Evolutionary conservation across 2,113 vertebrate species (phyloP).

Genomic region (Columba janthina): DNA sequence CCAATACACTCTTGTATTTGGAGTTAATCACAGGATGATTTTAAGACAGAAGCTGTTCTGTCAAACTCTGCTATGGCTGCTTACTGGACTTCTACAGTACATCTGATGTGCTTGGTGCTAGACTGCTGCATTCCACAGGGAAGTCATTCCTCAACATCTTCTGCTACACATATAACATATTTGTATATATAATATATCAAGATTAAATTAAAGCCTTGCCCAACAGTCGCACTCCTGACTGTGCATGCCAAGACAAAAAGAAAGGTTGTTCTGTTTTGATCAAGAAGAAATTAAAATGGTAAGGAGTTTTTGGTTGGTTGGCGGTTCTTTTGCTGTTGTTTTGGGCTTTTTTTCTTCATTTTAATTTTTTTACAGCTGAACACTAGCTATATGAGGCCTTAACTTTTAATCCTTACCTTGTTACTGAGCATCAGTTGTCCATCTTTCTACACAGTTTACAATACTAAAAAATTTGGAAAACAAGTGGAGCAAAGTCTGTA

Average conservation of each 20-base stretch:
- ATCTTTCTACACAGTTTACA: neutral
- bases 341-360: fast-evolving
- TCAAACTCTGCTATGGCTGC: neutral
- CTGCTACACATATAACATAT: neutral
- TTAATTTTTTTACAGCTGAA: neutral
- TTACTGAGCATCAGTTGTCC: too few species aligned
- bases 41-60: neutral
- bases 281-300: neutral
- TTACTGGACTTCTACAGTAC: neutral
- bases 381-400: neutral
- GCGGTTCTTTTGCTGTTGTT: neutral
- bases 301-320: fast-evolving
- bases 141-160: neutral
- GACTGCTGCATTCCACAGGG: neutral
- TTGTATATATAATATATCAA: neutral
- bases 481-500: neutral
- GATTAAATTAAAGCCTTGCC: neutral
- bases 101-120: neutral
- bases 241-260: neutral
- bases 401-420: neutral
- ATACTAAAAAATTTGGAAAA: neutral
- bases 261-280: neutral
- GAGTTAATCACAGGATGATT: neutral
- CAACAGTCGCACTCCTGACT: neutral
- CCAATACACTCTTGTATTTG: neutral